Percentiles rank a stretch among this genome's conserved stretches.
Evolutionary conservation across 2,797 vertebrate species (phyloP).

Genomic region (Sardinella longiceps): DNA sequence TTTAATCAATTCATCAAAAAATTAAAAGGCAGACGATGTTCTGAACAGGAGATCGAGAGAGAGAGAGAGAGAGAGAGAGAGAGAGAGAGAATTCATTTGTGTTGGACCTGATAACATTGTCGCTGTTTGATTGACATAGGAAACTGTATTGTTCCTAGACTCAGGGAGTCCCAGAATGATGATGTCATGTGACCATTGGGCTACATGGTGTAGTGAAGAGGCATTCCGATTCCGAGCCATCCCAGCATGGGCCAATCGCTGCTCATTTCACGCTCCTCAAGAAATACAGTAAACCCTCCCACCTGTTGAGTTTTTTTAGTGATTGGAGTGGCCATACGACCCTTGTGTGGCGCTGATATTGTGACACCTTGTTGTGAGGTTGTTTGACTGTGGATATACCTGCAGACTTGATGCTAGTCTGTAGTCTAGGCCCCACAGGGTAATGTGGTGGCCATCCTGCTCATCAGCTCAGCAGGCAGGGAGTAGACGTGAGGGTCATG

Average conservation of each 20-base stretch:
- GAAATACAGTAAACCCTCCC: too few relatives aligned
- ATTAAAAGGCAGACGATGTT: slow-evolving; percentile 42
- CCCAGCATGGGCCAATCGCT: slow-evolving; percentile 66
- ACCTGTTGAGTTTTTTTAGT: too few relatives aligned
- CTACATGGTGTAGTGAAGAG: slow-evolving; percentile 54
- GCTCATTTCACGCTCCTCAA: not conserved
- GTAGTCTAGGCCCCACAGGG: too few relatives aligned
- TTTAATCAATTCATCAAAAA: slow-evolving; percentile 54
- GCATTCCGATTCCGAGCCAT: slow-evolving; percentile 53
- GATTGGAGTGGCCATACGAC: too few relatives aligned
- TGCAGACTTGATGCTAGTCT: too few relatives aligned
- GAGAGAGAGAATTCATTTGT: slow-evolving; percentile 46
- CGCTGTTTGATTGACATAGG: slow-evolving; percentile 63
- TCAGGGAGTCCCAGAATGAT: slow-evolving; percentile 59
- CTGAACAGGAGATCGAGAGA: slow-evolving; percentile 37
- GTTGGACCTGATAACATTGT: slow-evolving; percentile 53
- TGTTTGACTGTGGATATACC: too few relatives aligned
- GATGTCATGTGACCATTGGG: slow-evolving; percentile 54
- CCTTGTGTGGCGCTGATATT: too few relatives aligned
- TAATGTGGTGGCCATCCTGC: too few relatives aligned
- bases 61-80: not conserved
- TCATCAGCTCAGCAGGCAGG: too few relatives aligned
- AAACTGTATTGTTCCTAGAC: slow-evolving; percentile 67
- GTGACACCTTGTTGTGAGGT: too few relatives aligned
- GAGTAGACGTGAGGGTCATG: too few relatives aligned